These are phyloP conservation scores for Cynocephalus volans DNA, from an alignment of 2,113 vertebrate genomes.

Conservation along the genomic window DNA sequence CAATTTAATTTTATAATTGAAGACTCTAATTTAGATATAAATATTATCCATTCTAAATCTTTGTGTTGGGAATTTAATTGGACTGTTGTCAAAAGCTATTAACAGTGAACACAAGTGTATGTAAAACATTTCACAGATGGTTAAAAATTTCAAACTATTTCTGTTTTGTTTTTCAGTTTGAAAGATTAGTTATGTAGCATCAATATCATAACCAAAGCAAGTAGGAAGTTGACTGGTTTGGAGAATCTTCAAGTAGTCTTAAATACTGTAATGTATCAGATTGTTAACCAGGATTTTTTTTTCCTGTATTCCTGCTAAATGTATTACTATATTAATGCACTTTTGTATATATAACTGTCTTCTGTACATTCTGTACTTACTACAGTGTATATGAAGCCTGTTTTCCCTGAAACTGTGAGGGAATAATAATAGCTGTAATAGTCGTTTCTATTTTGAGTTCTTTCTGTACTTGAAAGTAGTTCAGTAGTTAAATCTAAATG, in stretches of 20 bases:
- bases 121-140: constrained; percentile 77
- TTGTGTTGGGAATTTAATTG: constrained; percentile 73
- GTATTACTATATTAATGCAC: constrained; percentile 87
- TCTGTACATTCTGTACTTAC: constrained; percentile 90
- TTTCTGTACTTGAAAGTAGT: constrained; percentile 88
- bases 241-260: constrained; percentile 80
- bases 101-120: constrained; percentile 66
- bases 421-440: constrained; percentile 80
- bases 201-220: constrained; percentile 89
- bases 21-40: constrained; percentile 66
- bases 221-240: constrained; percentile 77
- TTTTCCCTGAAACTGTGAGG: constrained; percentile 86
- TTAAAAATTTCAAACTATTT: constrained; percentile 74
- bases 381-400: constrained; percentile 86
- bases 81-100: constrained; percentile 62
- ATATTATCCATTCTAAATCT: constrained; percentile 68
- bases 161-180: constrained; percentile 61
- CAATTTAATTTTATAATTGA: constrained; percentile 74
- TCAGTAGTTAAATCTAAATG: constrained; percentile 73
- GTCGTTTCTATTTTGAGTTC: constrained; percentile 82
- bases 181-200: constrained; percentile 79
- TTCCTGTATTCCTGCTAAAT: constrained; percentile 85
- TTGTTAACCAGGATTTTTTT: constrained; percentile 81
- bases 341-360: constrained; percentile 88
- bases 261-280: constrained; percentile 82